Evolutionary conservation across 1,140 invertebrate species (phyloP).

Genomic region (Panulirus ornatus): DNA sequence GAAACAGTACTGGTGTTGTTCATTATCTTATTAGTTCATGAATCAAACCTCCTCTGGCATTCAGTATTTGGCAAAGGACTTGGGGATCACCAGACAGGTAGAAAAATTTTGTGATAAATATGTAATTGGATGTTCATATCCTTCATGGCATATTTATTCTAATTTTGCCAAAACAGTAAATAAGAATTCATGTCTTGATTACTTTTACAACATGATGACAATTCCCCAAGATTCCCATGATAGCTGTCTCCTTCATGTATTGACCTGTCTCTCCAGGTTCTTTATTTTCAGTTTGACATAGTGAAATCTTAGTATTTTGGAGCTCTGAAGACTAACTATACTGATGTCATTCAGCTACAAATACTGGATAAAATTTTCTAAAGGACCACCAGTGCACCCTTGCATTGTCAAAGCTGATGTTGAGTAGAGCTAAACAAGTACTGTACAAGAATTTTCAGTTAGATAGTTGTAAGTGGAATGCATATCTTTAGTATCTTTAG

Average conservation of each 20-base stretch:
- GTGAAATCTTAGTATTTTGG: conserved; percentile 16
- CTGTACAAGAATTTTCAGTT: background rate
- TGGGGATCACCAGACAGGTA: conserved; percentile 7
- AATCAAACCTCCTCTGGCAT: conserved; percentile 7
- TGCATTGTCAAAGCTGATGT: conserved; percentile 71
- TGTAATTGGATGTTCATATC: no score
- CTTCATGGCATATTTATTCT: no score
- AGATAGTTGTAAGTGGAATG: conserved; percentile 6
- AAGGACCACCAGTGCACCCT: conserved; percentile 75
- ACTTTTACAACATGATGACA: conserved; percentile 17
- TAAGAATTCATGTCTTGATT: no score
- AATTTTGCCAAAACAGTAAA: no score
- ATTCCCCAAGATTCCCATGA: background rate
- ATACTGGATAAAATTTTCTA: background rate
- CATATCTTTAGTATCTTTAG: background rate
- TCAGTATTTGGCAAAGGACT: conserved; percentile 36
- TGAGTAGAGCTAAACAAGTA: background rate
- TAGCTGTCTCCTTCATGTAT: background rate
- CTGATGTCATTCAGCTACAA: background rate
- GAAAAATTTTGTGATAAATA: no score
- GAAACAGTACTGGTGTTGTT: conserved; percentile 43
- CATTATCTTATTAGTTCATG: conserved; percentile 1
- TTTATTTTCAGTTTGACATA: conserved; percentile 29
- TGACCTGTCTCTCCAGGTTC: background rate
- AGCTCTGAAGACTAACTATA: conserved; percentile 25